Percentiles rank a stretch among this genome's conserved stretches.
Conservation (phyloP, 2,888 invertebrate species). For the Mystacides longicornis region DNA sequence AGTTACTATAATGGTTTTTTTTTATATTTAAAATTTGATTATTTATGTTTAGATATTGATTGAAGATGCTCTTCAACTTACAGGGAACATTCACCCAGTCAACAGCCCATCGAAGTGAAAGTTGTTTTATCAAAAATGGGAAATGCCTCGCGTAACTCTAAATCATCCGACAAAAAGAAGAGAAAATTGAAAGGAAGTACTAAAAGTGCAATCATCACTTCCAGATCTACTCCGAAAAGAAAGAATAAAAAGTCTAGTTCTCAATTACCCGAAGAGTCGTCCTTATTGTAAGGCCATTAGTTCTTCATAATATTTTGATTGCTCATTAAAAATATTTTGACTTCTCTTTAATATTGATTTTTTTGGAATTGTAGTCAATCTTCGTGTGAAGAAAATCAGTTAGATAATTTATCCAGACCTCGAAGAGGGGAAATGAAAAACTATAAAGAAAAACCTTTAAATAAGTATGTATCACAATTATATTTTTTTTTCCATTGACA, state of each 20-base stretch:
- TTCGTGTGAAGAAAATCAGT: constrained; percentile 3
- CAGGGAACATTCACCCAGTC: too few species aligned
- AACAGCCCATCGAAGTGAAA: constrained; percentile 4
- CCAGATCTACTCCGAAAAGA: not conserved
- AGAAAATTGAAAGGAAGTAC: not conserved
- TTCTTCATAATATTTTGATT: too few species aligned
- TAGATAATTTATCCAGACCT: constrained; percentile 8
- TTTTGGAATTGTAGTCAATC: not conserved
- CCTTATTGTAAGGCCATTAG: too few species aligned
- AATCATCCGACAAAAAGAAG: not conserved
- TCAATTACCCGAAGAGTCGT: not conserved
- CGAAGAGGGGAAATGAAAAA: constrained; percentile 34
- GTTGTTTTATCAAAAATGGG: constrained; percentile 14
- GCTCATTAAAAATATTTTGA: too few species aligned
- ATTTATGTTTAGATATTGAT: too few species aligned
- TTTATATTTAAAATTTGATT: too few species aligned
- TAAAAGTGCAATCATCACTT: not conserved
- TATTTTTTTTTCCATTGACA: too few species aligned
- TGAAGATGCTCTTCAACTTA: too few species aligned
- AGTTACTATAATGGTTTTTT: too few species aligned
- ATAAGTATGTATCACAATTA: constrained; percentile 10
- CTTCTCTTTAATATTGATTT: too few species aligned
- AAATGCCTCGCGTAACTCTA: not conserved
- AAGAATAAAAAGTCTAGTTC: not conserved
- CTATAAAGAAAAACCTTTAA: constrained; percentile 40